Conservation (phyloP, 23 tunicate genomes). For the Pegea sp. region DNA sequence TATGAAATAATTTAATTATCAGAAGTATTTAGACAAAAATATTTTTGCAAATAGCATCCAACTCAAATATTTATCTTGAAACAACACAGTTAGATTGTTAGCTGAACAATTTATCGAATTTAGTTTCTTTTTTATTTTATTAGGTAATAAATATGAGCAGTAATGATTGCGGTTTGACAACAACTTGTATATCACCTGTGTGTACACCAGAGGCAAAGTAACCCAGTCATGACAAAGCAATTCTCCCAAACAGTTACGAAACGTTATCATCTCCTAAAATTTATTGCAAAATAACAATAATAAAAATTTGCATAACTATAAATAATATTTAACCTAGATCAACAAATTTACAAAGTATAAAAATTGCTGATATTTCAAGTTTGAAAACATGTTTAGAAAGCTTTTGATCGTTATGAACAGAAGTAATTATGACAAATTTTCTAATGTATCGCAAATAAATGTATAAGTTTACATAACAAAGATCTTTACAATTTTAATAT, state of each 20-base stretch:
- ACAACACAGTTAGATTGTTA: too few species aligned
- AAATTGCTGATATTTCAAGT: too few species aligned
- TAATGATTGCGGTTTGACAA: neutral
- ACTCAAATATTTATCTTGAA: too few species aligned
- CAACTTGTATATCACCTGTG: slow-evolving; percentile 27
- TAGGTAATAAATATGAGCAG: neutral
- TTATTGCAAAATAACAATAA: neutral
- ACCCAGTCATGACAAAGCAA: slow-evolving; percentile 75
- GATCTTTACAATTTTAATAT: too few species aligned
- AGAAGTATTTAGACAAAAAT: neutral
- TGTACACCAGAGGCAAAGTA: slow-evolving; percentile 77
- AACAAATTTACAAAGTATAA: too few species aligned
- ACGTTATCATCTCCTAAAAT: slow-evolving; percentile 39
- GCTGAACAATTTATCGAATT: neutral
- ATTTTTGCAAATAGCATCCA: too few species aligned
- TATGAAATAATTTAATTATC: neutral
- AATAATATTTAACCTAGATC: neutral
- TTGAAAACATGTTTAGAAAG: too few species aligned
- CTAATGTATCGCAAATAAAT: too few species aligned
- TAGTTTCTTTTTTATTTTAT: neutral
- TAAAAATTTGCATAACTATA: neutral
- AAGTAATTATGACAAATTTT: too few species aligned
- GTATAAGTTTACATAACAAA: too few species aligned
- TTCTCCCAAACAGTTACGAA: slow-evolving; percentile 32
- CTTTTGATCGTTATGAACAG: too few species aligned